Percentiles rank a stretch among this genome's conserved stretches.
phyloP scores from a whole-genome alignment of 2,113 vertebrate species.

The Xiphophorus maculatus region DNA sequence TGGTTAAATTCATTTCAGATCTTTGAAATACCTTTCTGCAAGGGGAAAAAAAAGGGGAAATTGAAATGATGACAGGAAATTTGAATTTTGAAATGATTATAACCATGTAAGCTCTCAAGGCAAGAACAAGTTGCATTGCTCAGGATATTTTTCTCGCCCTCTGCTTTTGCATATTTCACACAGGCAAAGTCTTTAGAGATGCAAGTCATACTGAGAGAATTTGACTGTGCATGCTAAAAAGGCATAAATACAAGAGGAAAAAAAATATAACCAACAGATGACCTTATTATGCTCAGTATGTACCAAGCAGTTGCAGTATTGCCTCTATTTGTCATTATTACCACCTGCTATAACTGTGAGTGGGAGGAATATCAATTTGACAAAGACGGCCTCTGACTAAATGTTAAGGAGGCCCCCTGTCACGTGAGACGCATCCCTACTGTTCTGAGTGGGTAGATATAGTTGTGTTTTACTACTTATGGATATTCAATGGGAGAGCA shows the following conservation, averaged over 20 bases:
- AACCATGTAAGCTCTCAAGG: slow-evolving; percentile 52
- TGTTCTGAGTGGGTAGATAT: slow-evolving; percentile 70
- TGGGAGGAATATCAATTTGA: slow-evolving; percentile 75
- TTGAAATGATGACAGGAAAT: slow-evolving; percentile 56
- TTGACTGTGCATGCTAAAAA: slow-evolving; percentile 74
- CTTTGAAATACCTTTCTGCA: slow-evolving; percentile 48
- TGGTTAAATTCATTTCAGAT: slow-evolving; percentile 35
- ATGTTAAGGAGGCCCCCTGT: slow-evolving; percentile 73
- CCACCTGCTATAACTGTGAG: slow-evolving; percentile 64
- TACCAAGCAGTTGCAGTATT: slow-evolving; percentile 66
- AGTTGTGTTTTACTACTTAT: slow-evolving; percentile 74
- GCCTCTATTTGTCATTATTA: slow-evolving; percentile 80
- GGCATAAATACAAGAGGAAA: slow-evolving; percentile 58
- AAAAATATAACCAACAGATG: slow-evolving; percentile 68
- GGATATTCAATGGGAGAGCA: slow-evolving; percentile 68
- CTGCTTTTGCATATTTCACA: slow-evolving; percentile 74
- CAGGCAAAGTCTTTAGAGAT: slow-evolving; percentile 68
- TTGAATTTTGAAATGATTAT: slow-evolving; percentile 65
- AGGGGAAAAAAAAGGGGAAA: slow-evolving; percentile 29
- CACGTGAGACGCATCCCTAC: slow-evolving; percentile 67
- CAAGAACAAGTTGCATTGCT: slow-evolving; percentile 46
- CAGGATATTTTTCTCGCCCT: slow-evolving; percentile 60
- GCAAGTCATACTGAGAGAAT: slow-evolving; percentile 66
- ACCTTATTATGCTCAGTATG: slow-evolving; percentile 71
- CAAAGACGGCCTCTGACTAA: slow-evolving; percentile 68